Evolutionary conservation across 92 coral and sea anemone species (phyloP), one percentile per base, ranked within the genome.

Genomic region (Parazoanthus darwini): DNA sequence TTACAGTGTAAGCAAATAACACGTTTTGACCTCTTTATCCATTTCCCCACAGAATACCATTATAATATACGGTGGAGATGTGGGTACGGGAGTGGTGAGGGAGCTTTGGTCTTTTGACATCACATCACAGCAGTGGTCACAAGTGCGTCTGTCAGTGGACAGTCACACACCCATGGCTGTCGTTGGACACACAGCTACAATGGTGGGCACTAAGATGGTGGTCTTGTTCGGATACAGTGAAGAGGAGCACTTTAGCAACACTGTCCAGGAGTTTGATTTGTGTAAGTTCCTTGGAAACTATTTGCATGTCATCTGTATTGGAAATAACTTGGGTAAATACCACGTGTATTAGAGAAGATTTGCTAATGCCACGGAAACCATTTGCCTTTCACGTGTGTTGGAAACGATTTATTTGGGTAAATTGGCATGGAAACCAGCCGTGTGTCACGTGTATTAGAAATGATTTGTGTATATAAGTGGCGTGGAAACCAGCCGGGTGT

Each of bases 141-240:
- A 86, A 67, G 43, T 93, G 22, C 51, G 5, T 18, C 48, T 74
- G 18, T 67, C 90, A 29, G 87, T 77, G 23, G 88, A 87, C 63
- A 89, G 93, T 54, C 82, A 87, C 29, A 50, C 89, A 18, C 98
- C 97, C 11, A 65, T 96, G 23, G 89, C 96, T 15, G 97, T 96
- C 2, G 94, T 93, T 72, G 99, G 99, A 74, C 99, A 96, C 88
- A 91, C 98, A 15, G 99, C 99, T 16, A 93, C 95, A 2, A 72
- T 93, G 20, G 98, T 94, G 5, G 46, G 43, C 76, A 76, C 88
- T 23, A 91, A 90, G 85, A 96, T 96, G 99, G 80, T 95, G 54
- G 94, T 95, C 78, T 75, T 96, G 70, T 96, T 96, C 94, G 99
- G 99, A 26, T 90, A 91, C 86, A 92, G 94, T 72, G 81, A 86